Evolutionary conservation across 2,888 invertebrate species (phyloP).

Genomic region (Andrena camellia): DNA sequence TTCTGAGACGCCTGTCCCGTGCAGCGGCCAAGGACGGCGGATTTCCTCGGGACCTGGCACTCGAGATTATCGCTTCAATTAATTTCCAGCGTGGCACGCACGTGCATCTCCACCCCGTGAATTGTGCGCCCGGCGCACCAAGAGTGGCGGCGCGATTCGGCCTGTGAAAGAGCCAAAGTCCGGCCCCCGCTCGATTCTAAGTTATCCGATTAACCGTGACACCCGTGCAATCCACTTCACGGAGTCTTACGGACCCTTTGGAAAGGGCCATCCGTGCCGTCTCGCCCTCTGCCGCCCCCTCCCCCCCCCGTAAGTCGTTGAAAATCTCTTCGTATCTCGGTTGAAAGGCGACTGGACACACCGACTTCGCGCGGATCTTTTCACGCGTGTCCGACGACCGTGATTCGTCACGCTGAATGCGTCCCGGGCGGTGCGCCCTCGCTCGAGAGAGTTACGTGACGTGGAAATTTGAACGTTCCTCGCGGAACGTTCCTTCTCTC

Average conservation of each 20-base stretch:
- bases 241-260: slow-evolving; percentile 60
- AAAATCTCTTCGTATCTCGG: slow-evolving; percentile 67
- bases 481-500: neutral
- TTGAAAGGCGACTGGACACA: slow-evolving; percentile 58
- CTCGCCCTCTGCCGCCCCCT: slow-evolving; percentile 43
- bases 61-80: slow-evolving; percentile 54
- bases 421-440: slow-evolving; percentile 25
- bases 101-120: slow-evolving; percentile 26
- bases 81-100: slow-evolving; percentile 39
- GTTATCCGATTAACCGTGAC: slow-evolving; percentile 80
- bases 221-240: slow-evolving; percentile 77
- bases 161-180: slow-evolving; percentile 67
- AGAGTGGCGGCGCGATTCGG: slow-evolving; percentile 44
- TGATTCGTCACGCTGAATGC: slow-evolving; percentile 66
- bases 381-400: slow-evolving; percentile 68
- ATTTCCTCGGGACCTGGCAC: slow-evolving; percentile 30
- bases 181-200: slow-evolving; percentile 71
- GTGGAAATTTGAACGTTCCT: slow-evolving; percentile 46
- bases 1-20: slow-evolving; percentile 29
- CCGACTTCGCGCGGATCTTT: slow-evolving; percentile 59
- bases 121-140: slow-evolving; percentile 26
- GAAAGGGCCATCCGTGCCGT: slow-evolving; percentile 53
- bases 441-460: slow-evolving; percentile 41
- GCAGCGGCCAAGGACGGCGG: slow-evolving; percentile 25
- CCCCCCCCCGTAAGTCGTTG: slow-evolving; percentile 64